A percentile compares a stretch with the other conserved stretches of the same genome.
Evolutionary conservation across 2,888 invertebrate genomes (phyloP).

Genomic region (Hesperia comma): DNA sequence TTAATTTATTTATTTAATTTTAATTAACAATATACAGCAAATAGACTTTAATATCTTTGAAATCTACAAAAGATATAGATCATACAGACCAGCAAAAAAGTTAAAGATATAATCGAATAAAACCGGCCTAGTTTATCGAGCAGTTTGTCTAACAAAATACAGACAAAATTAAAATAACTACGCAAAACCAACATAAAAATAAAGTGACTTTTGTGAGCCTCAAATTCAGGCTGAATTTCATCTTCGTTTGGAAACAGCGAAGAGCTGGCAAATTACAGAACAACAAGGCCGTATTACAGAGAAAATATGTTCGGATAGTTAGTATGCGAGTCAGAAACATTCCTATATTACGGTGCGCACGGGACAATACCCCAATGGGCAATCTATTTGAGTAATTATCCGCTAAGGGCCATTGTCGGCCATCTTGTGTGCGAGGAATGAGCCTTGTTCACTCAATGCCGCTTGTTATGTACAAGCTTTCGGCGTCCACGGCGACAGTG

Average conservation of each 20-base stretch:
- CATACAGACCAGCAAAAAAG: too few relatives aligned
- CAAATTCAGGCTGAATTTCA: neutral
- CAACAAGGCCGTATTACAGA: constrained; percentile 21
- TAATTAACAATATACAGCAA: too few relatives aligned
- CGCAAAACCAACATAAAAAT: too few relatives aligned
- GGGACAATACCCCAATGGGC: constrained; percentile 82
- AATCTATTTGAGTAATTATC: constrained; percentile 84
- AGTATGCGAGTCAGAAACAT: constrained; percentile 62
- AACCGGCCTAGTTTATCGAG: too few relatives aligned
- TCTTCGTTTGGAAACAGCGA: neutral
- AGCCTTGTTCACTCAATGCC: constrained; percentile 77
- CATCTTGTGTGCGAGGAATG: constrained; percentile 80
- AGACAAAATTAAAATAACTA: too few relatives aligned
- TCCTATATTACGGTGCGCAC: constrained; percentile 68
- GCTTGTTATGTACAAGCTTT: constrained; percentile 73
- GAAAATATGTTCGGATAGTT: constrained; percentile 51
- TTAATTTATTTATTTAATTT: too few relatives aligned
- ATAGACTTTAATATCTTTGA: too few relatives aligned
- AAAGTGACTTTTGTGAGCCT: neutral
- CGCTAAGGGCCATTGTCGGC: constrained; percentile 83
- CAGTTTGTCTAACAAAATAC: too few relatives aligned
- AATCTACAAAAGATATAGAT: too few relatives aligned
- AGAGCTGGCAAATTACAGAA: constrained; percentile 10
- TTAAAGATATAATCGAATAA: too few relatives aligned
- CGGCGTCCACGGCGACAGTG: constrained; percentile 63